Evolutionary conservation across 2,888 invertebrate genomes (phyloP).

Genomic region (Eulithis testata): DNA sequence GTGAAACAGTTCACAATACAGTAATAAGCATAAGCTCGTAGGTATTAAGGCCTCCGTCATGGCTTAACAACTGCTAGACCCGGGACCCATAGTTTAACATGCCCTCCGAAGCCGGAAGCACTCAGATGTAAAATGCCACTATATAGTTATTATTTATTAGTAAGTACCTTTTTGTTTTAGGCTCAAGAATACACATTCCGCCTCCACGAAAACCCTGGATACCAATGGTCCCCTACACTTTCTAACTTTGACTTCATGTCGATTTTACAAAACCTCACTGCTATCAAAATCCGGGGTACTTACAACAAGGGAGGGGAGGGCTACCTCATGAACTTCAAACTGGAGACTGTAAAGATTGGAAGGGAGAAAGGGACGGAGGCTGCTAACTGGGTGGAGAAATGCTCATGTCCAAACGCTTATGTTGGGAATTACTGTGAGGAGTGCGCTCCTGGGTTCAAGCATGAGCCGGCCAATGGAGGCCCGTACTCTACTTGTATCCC

Average conservation of each 20-base stretch:
- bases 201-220: slow-evolving; percentile 95
- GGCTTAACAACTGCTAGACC: no score
- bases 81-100: no score
- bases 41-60: no score
- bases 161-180: slow-evolving; percentile 65
- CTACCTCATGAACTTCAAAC: slow-evolving; percentile 93
- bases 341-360: slow-evolving; percentile 95
- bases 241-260: slow-evolving; percentile 95
- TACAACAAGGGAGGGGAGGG: slow-evolving; percentile 94
- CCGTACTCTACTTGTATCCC: slow-evolving; percentile 97
- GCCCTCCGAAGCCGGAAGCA: no score
- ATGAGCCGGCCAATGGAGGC: slow-evolving; percentile 95
- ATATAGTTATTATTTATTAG: no score
- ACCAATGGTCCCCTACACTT: slow-evolving; percentile 97
- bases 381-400: slow-evolving; percentile 97
- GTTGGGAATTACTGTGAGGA: slow-evolving; percentile 99
- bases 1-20: no score
- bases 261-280: slow-evolving; percentile 95
- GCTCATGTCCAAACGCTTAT: slow-evolving; percentile 94
- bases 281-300: slow-evolving; percentile 96
- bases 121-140: no score
- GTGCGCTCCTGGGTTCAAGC: slow-evolving; percentile 97
- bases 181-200: slow-evolving; percentile 92
- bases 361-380: slow-evolving; percentile 86
- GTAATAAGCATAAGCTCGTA: no score